Evolutionary conservation across 2,888 invertebrate genomes (phyloP), one percentile per base, ranked within the genome.

Genomic region (Erannis defoliaria): DNA sequence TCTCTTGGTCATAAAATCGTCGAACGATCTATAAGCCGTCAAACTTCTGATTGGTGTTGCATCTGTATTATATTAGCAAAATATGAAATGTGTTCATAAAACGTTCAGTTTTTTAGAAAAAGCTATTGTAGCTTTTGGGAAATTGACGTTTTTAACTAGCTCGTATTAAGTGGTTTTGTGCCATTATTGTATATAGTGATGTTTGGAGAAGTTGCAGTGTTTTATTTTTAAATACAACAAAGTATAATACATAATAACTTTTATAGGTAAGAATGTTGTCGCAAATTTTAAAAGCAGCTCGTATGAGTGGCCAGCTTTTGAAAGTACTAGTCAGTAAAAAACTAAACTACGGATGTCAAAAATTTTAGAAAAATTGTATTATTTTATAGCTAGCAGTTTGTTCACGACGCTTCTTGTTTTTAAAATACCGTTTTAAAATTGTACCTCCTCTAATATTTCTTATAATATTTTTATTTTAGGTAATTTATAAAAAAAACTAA

Each of bases 161-260:
- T 48, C 48, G 35, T 49, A 23, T 46, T 21, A 38, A 38, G 50
- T 50, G 50, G 37, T 38, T 38, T 50, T 50, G 37, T 37, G 38
- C 38, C 37, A 38, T 50, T 35, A 19, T 18, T 14, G 23, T 38
- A 38, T 26, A 37, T 9, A 38, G 14, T 50, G 38, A 16, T 26
- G 2, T 38, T 37, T 26, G 16, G 12, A 6, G 31, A 35, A 21
- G 35, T 23, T 14, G 3, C 8, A 16, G 23, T n/a, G 37, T 23
- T 49, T 23, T 49, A n/a, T 10, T 49, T 21, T 35, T 49, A 35
- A 18, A n/a, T n/a, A 5, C 2, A 14, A 14, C 8, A 21, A 35
- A 35, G 3, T 37, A 23, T 23, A 26, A 38, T 19, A 46, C 5
- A 16, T 31, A 18, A 14, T 42, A 29, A 2, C 12, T 26, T 26